Evolutionary conservation across 1,140 invertebrate species (phyloP), one percentile per base, ranked within the genome.

Genomic region (Lepidostoma basale): DNA sequence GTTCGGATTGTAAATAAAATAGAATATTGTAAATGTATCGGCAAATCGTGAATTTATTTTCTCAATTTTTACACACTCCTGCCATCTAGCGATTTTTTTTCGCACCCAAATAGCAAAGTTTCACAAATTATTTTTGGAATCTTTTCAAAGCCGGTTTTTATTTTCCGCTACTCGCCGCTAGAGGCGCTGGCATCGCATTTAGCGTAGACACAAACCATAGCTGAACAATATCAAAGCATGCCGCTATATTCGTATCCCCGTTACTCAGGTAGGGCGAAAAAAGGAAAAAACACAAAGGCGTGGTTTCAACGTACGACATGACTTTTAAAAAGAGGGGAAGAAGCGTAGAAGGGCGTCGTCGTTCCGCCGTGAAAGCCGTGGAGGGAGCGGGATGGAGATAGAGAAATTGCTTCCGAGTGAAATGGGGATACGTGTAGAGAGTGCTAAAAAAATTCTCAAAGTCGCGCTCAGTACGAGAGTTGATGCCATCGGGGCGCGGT

Each of bases 301-400:
- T 72, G 70, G 70, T 72, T 72, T 72, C 65, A 52, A 65, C 22
- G 63, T 39, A 66, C 30, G 58, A 62, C 20, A 58, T 49, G 62
- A 68, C 54, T 71, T 67, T 67, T 68, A 52, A 67, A 71, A 68
- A 68, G 70, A 44, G 70, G 70, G 70, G 66, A 56, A 60, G 70
- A 66, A 68, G 70, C 66, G 70, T 62, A 60, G 70, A 66, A 68
- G 70, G 70, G 70, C 66, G 70, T 66, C 30, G 70, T 68, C 66
- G 65, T 56, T 49, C 40, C 60, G 42, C 60, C 44, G 42, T 22
- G 60, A 49, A 49, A 62, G 69, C 56, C 16, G 26, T n/a, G 20
- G 42, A 9, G 26, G 33, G 56, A 67, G 25, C 33, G 64, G 54
- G 69, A 71, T 42, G 40, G 16, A 20, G 40, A 42, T 63, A 71